These are phyloP conservation scores for Platynereis dumerilii DNA, from an alignment of 2,888 invertebrate species.

Conservation along the genomic window DNA sequence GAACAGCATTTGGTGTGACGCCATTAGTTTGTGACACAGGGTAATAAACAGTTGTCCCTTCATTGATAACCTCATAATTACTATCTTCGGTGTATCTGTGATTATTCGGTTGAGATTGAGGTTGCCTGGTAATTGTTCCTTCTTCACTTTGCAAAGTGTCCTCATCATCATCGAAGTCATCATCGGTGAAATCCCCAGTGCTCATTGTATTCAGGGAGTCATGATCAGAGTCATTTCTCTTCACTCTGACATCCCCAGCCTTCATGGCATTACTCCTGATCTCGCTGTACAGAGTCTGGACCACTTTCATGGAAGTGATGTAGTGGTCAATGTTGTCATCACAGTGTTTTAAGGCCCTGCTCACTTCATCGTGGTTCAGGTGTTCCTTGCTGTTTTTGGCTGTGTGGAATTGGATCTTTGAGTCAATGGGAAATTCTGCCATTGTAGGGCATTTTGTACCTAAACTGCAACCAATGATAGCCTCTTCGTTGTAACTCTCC, in stretches of 20 bases:
- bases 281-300: conserved; percentile 38
- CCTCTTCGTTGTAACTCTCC: conserved; percentile 42
- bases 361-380: conserved; percentile 36
- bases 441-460: conserved; percentile 46
- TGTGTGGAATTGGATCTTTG: conserved; percentile 42
- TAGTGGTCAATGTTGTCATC: conserved; percentile 45
- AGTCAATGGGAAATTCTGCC: conserved; percentile 47
- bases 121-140: background rate
- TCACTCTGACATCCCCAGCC: background rate
- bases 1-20: background rate
- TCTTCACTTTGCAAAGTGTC: conserved; percentile 5
- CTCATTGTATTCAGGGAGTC: conserved; percentile 16
- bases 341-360: conserved; percentile 43
- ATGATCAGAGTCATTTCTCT: background rate
- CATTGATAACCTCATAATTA: conserved; percentile 18
- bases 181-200: conserved; percentile 22
- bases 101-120: too few relatives aligned
- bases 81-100: background rate
- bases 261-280: background rate
- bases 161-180: conserved; percentile 13
- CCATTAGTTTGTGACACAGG: conserved; percentile 2
- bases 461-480: conserved; percentile 49
- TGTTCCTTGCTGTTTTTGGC: conserved; percentile 32
- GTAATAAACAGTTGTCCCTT: too few relatives aligned
- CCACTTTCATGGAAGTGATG: conserved; percentile 51